phyloP scores from a whole-genome alignment of 1,140 invertebrate species.

The Lamellibrachia luymesi region DNA sequence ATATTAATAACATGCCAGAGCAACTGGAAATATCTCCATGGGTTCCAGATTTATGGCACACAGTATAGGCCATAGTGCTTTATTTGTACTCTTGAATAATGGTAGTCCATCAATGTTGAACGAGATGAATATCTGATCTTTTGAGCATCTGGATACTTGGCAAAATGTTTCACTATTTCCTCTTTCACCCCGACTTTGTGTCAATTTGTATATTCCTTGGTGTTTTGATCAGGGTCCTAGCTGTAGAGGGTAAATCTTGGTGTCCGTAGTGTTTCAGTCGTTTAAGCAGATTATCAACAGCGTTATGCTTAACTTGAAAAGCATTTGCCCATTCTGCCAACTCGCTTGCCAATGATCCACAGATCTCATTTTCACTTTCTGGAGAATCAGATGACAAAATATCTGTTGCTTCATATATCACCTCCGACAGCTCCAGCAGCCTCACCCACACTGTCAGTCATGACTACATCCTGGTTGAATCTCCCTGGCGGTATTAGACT shows the following conservation, averaged over 20 bases:
- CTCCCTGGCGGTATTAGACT: too few relatives aligned
- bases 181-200: not conserved
- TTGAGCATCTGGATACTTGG: not conserved
- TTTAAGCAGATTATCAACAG: slow-evolving; percentile 20
- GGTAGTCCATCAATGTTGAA: slow-evolving; percentile 4
- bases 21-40: not conserved
- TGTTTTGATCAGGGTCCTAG: slow-evolving; percentile 20
- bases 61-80: not conserved
- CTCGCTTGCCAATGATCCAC: too few relatives aligned
- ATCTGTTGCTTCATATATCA: too few relatives aligned
- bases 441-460: too few relatives aligned
- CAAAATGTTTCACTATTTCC: slow-evolving; percentile 29
- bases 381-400: too few relatives aligned
- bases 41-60: not conserved
- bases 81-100: not conserved
- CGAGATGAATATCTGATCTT: not conserved
- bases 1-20: not conserved
- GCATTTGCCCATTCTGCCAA: too few relatives aligned
- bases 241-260: slow-evolving; percentile 17
- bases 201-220: not conserved
- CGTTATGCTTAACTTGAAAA: too few relatives aligned
- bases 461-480: too few relatives aligned
- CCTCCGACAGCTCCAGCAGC: too few relatives aligned
- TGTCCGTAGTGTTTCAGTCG: slow-evolving; percentile 19
- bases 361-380: too few relatives aligned